A percentile compares a stretch with the other conserved stretches of the same genome.
These are phyloP conservation scores for Euphonia xanthogaster DNA, from an alignment of 2,797 vertebrate species.

Conservation along the genomic window DNA sequence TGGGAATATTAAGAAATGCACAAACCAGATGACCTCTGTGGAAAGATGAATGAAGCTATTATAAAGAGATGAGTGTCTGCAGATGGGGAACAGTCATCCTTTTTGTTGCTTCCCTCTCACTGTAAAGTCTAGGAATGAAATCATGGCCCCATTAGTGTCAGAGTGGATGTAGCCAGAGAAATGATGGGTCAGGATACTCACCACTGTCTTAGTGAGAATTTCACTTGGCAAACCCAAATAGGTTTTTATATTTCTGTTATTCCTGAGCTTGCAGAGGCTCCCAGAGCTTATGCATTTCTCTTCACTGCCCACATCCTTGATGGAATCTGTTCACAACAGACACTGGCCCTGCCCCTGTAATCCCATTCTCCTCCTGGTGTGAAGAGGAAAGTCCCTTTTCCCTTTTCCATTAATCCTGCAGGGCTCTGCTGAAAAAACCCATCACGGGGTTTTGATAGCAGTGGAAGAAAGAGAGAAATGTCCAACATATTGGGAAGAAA, in stretches of 20 bases:
- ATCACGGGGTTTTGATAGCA: rapidly evolving
- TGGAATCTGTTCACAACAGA: background rate
- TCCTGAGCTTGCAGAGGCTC: background rate
- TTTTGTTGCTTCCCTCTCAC: background rate
- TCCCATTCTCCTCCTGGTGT: background rate
- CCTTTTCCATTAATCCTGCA: background rate
- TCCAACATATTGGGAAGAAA: background rate
- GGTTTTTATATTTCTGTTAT: background rate
- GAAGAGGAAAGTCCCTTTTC: background rate
- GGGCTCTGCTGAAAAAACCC: background rate
- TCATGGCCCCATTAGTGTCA: background rate
- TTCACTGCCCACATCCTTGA: background rate
- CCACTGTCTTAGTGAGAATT: background rate
- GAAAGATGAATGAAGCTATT: slow-evolving; percentile 9
- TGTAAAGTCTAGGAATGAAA: background rate
- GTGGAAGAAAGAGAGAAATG: background rate
- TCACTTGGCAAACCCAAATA: background rate
- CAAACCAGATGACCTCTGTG: background rate
- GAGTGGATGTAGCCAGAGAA: background rate
- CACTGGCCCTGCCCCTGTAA: background rate
- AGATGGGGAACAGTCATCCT: background rate
- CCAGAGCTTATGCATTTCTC: background rate
- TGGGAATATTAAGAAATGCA: background rate
- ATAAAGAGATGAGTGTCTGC: background rate
- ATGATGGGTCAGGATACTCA: background rate